Conservation (phyloP, 2,888 invertebrate species). For the Agonopterix subpropinquella region DNA sequence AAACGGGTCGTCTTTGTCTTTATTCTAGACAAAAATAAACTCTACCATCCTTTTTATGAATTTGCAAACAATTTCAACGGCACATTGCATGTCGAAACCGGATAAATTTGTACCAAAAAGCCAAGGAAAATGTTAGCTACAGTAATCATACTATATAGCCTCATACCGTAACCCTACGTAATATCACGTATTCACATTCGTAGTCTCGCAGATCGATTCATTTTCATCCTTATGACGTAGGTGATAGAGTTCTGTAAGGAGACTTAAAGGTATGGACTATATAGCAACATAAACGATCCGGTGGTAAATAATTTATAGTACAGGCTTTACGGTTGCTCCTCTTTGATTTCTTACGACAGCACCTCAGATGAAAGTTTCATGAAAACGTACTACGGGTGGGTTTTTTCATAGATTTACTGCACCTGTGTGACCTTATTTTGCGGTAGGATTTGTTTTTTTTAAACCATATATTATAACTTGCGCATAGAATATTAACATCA, state of each 20-base stretch:
- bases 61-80: too few species aligned
- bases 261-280: constrained; percentile 2
- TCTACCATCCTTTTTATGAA: too few species aligned
- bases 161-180: not conserved
- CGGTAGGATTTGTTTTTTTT: too few species aligned
- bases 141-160: not conserved
- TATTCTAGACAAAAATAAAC: too few species aligned
- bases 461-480: too few species aligned
- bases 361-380: constrained; percentile 6
- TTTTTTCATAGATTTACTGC: too few species aligned
- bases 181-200: not conserved
- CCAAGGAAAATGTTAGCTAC: not conserved
- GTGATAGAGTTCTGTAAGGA: too few species aligned
- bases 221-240: not conserved
- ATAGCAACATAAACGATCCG: constrained; percentile 9
- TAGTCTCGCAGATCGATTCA: not conserved
- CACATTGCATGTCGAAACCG: too few species aligned
- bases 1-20: too few species aligned
- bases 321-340: not conserved
- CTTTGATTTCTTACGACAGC: constrained; percentile 4
- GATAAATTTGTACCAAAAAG: too few species aligned
- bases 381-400: not conserved
- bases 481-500: too few species aligned
- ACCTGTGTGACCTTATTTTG: too few species aligned
- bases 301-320: constrained; percentile 6